Percentiles rank a stretch among this genome's conserved stretches.
Conservation (phyloP, 2,888 invertebrate genomes). For the Bellardia pandia region DNA sequence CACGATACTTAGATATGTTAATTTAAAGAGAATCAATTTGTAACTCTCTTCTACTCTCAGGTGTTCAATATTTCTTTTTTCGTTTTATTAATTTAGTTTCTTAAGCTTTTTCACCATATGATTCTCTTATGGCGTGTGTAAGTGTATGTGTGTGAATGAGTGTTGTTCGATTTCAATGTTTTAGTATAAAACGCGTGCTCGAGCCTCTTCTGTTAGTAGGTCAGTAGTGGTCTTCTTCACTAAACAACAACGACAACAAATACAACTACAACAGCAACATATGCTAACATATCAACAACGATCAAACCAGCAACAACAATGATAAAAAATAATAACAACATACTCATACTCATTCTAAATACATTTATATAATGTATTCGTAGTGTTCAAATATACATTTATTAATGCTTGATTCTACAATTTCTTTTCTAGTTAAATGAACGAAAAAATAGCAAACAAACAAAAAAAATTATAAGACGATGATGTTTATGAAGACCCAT, state of each 20-base stretch:
- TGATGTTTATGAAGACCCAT: not conserved
- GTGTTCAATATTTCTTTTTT: slow-evolving; percentile 39
- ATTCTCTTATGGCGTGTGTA: slow-evolving; percentile 48
- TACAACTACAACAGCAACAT: slow-evolving; percentile 36
- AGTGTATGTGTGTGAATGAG: slow-evolving; percentile 14
- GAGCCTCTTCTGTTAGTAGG: slow-evolving; percentile 74
- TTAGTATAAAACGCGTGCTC: slow-evolving; percentile 66
- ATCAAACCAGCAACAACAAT: slow-evolving; percentile 24
- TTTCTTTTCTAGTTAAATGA: slow-evolving; percentile 63
- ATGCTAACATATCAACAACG: slow-evolving; percentile 51
- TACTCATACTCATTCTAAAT: not conserved
- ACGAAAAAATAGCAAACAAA: slow-evolving; percentile 1
- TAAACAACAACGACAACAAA: slow-evolving; percentile 51
- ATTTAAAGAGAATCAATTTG: slow-evolving; percentile 44
- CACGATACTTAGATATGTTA: slow-evolving; percentile 7
- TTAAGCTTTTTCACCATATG: slow-evolving; percentile 27
- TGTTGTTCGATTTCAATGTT: slow-evolving; percentile 51
- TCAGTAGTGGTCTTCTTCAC: slow-evolving; percentile 75
- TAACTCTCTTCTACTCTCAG: slow-evolving; percentile 43
- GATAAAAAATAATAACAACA: slow-evolving; percentile 20
- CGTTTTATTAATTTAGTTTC: slow-evolving; percentile 28
- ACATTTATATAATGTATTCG: not conserved
- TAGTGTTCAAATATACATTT: slow-evolving; percentile 32
- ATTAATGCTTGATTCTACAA: slow-evolving; percentile 54
- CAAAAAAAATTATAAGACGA: slow-evolving; percentile 20